These are phyloP conservation scores for Heteronetta atricapilla DNA, from an alignment of 2,113 vertebrate species.

Conservation along the genomic window DNA sequence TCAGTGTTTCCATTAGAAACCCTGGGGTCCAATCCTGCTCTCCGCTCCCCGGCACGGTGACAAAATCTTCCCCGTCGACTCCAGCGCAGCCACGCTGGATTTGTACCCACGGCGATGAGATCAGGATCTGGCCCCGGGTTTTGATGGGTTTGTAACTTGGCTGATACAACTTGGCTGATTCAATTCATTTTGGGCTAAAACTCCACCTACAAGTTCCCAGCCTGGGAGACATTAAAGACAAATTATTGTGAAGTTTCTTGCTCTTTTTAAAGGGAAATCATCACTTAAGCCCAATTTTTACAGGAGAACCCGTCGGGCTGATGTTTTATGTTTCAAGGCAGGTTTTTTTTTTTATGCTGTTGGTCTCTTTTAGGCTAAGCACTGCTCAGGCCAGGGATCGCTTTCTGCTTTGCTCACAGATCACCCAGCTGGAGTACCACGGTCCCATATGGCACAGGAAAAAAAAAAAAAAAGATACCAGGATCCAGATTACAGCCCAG, in stretches of 20 bases:
- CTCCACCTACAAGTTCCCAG: constrained; percentile 34
- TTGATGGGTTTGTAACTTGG: constrained; percentile 44
- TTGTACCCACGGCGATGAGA: constrained; percentile 1
- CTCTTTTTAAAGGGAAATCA: constrained; percentile 25
- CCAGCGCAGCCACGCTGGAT: not conserved
- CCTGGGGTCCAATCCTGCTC: constrained; percentile 16
- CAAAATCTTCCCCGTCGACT: not conserved
- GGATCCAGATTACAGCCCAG: fast-evolving
- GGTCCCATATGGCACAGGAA: not conserved
- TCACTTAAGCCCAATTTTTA: not conserved
- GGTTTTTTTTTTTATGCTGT: not conserved
- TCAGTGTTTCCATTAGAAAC: constrained; percentile 62
- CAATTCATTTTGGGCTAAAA: constrained; percentile 43
- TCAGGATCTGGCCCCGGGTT: constrained; percentile 47
- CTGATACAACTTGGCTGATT: constrained; percentile 52
- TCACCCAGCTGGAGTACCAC: not conserved
- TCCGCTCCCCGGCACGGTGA: not conserved
- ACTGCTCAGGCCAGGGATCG: not conserved
- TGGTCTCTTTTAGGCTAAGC: not conserved
- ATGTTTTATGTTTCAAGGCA: not conserved
- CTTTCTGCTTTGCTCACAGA: not conserved
- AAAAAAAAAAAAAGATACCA: not conserved
- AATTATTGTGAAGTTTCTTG: not conserved
- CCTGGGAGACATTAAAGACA: constrained; percentile 47
- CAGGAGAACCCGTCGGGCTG: not conserved